Conservation (phyloP, 2,113 vertebrate genomes). For the Irena cyanogastra region DNA sequence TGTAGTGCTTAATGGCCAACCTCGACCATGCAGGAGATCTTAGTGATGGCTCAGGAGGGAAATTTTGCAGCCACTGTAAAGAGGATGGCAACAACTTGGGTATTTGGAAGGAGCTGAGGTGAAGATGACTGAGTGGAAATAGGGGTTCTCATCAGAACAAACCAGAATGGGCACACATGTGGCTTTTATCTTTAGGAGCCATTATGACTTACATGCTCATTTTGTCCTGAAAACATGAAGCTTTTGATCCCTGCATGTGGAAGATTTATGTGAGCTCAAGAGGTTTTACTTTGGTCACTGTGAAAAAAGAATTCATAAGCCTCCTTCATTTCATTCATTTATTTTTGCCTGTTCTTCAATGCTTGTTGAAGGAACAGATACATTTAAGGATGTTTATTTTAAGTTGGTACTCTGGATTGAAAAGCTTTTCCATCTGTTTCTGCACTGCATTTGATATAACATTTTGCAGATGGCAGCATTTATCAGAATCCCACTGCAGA, state of each 20-base stretch:
- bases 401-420: slow-evolving; percentile 41
- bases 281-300: slow-evolving; percentile 8
- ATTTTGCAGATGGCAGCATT: slow-evolving; percentile 61
- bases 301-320: background rate
- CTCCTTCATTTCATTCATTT: slow-evolving; percentile 28
- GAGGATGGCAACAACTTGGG: background rate
- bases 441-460: slow-evolving; percentile 37
- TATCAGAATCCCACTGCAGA: slow-evolving; percentile 45
- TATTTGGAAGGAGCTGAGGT: background rate
- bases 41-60: background rate
- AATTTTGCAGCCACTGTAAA: background rate
- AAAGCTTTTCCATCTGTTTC: slow-evolving; percentile 59
- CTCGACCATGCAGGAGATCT: background rate
- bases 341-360: slow-evolving; percentile 27
- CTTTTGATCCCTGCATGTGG: background rate
- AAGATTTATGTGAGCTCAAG: background rate
- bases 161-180: background rate
- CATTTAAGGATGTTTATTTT: slow-evolving; percentile 57
- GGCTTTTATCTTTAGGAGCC: background rate
- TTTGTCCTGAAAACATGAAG: background rate
- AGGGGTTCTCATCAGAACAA: background rate
- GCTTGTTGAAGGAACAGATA: slow-evolving; percentile 11
- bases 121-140: background rate
- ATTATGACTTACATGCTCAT: background rate
- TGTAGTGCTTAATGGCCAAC: background rate